These are phyloP conservation scores for Cerastoderma edule DNA, from an alignment of 2,888 invertebrate species.

Conservation along the genomic window DNA sequence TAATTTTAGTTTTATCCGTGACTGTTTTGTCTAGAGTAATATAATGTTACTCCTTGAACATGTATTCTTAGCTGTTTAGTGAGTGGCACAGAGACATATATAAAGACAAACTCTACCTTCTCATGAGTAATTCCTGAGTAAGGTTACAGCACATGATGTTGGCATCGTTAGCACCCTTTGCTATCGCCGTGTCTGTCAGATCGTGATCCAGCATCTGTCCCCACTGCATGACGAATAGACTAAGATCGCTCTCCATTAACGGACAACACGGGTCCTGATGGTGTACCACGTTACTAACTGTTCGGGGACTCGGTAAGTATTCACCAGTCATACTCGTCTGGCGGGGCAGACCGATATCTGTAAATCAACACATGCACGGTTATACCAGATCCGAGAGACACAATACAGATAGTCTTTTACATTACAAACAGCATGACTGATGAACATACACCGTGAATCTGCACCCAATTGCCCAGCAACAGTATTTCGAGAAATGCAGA, in stretches of 20 bases:
- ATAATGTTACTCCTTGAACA: too few relatives aligned
- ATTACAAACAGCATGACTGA: not conserved
- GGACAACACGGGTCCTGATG: slow-evolving; percentile 60
- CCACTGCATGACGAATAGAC: slow-evolving; percentile 64
- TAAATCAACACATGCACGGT: not conserved
- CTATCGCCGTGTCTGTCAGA: slow-evolving; percentile 61
- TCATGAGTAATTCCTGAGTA: slow-evolving; percentile 44
- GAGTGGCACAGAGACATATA: too few relatives aligned
- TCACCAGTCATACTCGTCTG: slow-evolving; percentile 52
- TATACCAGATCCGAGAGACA: too few relatives aligned
- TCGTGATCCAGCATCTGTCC: slow-evolving; percentile 66
- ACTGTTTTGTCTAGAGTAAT: too few relatives aligned
- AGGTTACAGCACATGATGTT: slow-evolving; percentile 60
- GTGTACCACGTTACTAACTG: slow-evolving; percentile 51
- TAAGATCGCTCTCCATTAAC: slow-evolving; percentile 51
- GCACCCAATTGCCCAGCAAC: too few relatives aligned
- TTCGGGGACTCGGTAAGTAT: slow-evolving; percentile 47
- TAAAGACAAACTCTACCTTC: slow-evolving; percentile 35
- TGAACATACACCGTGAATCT: too few relatives aligned
- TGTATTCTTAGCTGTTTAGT: too few relatives aligned
- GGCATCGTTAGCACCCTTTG: slow-evolving; percentile 55
- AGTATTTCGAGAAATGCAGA: too few relatives aligned
- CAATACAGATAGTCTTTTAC: not conserved
- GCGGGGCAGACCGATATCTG: slow-evolving; percentile 54
- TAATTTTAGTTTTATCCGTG: too few relatives aligned